These are phyloP conservation scores for Diadumene lineata DNA, from an alignment of 92 coral and sea anemone genomes.

Conservation along the genomic window DNA sequence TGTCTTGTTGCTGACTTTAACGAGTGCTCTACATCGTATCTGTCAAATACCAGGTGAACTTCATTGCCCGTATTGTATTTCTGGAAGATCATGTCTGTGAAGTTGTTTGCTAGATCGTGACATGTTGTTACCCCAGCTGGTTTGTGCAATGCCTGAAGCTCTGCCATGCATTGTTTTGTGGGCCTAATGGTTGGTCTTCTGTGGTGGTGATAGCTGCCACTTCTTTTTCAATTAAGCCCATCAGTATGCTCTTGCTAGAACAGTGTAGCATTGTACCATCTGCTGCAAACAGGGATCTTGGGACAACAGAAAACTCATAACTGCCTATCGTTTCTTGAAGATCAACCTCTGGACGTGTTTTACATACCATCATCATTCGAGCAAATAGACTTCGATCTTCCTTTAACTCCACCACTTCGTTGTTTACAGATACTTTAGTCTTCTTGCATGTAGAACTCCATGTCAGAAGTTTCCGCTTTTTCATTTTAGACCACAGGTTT, in stretches of 20 bases:
- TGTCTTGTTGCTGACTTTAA: slow-evolving; percentile 27
- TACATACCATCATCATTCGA: slow-evolving; percentile 55
- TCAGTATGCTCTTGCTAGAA: slow-evolving; percentile 46
- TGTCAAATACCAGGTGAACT: slow-evolving; percentile 48
- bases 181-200: slow-evolving; percentile 10
- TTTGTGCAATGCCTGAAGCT: slow-evolving; percentile 45
- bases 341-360: slow-evolving; percentile 41
- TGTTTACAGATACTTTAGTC: slow-evolving; percentile 43
- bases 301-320: slow-evolving; percentile 43
- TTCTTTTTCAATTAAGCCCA: slow-evolving; percentile 46
- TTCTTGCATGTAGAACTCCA: slow-evolving; percentile 49
- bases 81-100: not conserved
- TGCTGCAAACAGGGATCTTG: slow-evolving; percentile 51
- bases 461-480: slow-evolving; percentile 17
- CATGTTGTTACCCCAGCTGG: slow-evolving; percentile 21
- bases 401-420: slow-evolving; percentile 46
- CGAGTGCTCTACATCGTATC: slow-evolving; percentile 37
- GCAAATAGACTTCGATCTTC: slow-evolving; percentile 54
- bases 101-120: slow-evolving; percentile 26
- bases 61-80: slow-evolving; percentile 33
- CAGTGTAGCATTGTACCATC: slow-evolving; percentile 54
- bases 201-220: slow-evolving; percentile 3
- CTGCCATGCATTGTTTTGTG: slow-evolving; percentile 41
- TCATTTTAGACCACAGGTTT: slow-evolving; percentile 5
- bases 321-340: slow-evolving; percentile 34